These are phyloP conservation scores for Nephotettix cincticeps DNA, from an alignment of 1,140 invertebrate species.

Conservation along the genomic window DNA sequence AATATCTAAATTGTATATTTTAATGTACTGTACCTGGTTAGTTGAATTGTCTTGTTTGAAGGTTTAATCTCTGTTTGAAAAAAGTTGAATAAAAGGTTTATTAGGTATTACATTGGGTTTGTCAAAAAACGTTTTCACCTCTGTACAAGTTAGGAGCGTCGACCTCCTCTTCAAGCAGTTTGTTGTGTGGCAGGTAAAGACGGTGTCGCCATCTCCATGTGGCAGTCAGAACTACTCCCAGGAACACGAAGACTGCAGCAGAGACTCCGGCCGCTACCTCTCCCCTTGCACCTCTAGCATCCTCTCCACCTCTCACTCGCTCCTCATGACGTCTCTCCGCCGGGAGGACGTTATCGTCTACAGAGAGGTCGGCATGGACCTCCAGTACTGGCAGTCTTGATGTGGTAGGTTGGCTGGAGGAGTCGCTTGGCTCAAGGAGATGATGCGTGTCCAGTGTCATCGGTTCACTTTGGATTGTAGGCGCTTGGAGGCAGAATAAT, in stretches of 20 bases:
- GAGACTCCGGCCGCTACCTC: background rate
- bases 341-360: background rate
- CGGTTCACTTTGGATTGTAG: background rate
- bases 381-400: no score
- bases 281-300: background rate
- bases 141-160: background rate
- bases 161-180: background rate
- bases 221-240: background rate
- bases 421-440: no score
- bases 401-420: background rate
- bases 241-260: background rate
- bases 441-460: background rate
- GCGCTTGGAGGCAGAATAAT: background rate
- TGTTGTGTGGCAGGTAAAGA: background rate
- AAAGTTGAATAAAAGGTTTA: no score
- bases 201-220: conserved; percentile 4
- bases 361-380: background rate
- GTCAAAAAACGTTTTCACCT: no score
- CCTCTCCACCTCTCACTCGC: background rate
- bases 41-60: no score
- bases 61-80: no score
- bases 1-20: no score
- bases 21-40: no score
- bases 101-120: no score
- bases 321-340: background rate